Percentiles rank a stretch among this genome's conserved stretches.
These are phyloP conservation scores for Sphaeramia orbicularis DNA, from an alignment of 2,797 vertebrate species.

Conservation along the genomic window DNA sequence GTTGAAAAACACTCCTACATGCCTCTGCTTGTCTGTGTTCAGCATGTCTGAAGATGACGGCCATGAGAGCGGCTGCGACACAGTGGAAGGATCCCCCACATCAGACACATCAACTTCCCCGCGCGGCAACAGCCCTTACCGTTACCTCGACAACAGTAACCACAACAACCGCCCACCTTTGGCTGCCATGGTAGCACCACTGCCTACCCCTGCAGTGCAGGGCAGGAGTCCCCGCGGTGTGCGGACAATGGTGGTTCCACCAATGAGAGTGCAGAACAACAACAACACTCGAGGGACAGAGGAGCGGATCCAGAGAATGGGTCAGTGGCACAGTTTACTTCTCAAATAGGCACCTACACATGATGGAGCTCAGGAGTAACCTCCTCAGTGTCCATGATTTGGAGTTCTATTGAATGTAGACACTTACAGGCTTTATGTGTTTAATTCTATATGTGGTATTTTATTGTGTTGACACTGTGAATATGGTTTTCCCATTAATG, in stretches of 20 bases:
- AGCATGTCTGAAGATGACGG: slow-evolving; percentile 97
- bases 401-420: too few species aligned
- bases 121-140: slow-evolving; percentile 86
- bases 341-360: background rate
- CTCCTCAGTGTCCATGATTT: too few species aligned
- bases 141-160: slow-evolving; percentile 88
- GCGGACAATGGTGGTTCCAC: slow-evolving; percentile 93
- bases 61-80: slow-evolving; percentile 95
- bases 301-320: slow-evolving; percentile 85
- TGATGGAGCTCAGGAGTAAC: background rate
- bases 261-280: slow-evolving; percentile 90
- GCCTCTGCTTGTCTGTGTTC: background rate
- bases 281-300: slow-evolving; percentile 79
- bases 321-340: slow-evolving; percentile 71
- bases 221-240: slow-evolving; percentile 86
- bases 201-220: slow-evolving; percentile 80
- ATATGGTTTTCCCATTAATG: background rate
- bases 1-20: background rate
- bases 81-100: slow-evolving; percentile 92
- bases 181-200: slow-evolving; percentile 55
- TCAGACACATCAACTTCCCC: slow-evolving; percentile 88
- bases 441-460: too few species aligned
- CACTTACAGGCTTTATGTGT: too few species aligned
- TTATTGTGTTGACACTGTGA: too few species aligned
- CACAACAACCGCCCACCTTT: slow-evolving; percentile 77